Percentiles rank a stretch among this genome's conserved stretches.
Evolutionary conservation across 2,888 invertebrate genomes (phyloP).

Genomic region (Tachina grossa): DNA sequence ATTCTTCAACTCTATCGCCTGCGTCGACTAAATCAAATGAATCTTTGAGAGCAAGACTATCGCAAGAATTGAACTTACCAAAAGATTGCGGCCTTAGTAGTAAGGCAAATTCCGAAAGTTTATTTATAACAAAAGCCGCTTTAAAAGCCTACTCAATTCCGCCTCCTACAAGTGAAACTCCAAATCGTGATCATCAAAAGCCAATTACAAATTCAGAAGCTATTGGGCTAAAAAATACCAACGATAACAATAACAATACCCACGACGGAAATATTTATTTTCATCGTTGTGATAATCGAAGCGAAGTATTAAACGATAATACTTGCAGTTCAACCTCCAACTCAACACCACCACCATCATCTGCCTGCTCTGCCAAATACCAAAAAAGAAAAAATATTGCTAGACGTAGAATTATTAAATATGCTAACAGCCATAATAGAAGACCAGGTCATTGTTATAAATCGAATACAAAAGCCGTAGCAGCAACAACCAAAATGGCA

Average conservation of each 20-base stretch:
- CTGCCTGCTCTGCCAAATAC: conserved; percentile 3
- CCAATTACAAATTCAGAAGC: conserved; percentile 55
- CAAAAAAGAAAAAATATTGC: conserved; percentile 4
- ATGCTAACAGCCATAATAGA: conserved; percentile 21
- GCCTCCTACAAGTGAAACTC: conserved; percentile 43
- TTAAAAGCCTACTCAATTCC: conserved; percentile 57
- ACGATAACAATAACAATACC: conserved; percentile 58
- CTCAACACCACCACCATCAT: conserved; percentile 26
- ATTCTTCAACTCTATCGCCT: conserved; percentile 8
- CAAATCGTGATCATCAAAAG: conserved; percentile 45
- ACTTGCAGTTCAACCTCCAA: conserved; percentile 44
- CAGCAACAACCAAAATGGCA: conserved; percentile 30
- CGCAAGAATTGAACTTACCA: conserved; percentile 1
- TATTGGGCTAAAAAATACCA: conserved; percentile 30
- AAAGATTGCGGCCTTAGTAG: conserved; percentile 6
- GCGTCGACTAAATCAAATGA: conserved; percentile 11
- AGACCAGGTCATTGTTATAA: conserved; percentile 46
- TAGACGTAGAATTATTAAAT: conserved; percentile 46
- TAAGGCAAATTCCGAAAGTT: conserved; percentile 32
- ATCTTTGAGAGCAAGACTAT: neutral
- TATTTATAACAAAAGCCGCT: conserved; percentile 62
- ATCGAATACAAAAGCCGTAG: conserved; percentile 26
- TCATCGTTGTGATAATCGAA: conserved; percentile 40
- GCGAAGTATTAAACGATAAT: conserved; percentile 18
- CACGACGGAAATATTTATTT: conserved; percentile 25